Conservation (phyloP, 2,113 vertebrate species). For the Crocuta crocuta region DNA sequence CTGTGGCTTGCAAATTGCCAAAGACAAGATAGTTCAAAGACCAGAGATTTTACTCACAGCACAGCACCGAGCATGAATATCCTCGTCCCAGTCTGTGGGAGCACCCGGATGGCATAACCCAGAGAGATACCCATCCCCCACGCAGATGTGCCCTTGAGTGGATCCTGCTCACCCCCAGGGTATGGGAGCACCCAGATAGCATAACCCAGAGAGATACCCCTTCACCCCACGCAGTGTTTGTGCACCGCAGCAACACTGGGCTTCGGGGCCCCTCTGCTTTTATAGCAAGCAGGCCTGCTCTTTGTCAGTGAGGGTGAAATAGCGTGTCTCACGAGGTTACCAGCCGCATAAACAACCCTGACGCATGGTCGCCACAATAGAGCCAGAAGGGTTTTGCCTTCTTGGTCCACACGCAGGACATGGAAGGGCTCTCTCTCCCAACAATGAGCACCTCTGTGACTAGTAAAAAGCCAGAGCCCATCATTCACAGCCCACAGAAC, state of each 20-base stretch:
- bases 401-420: not conserved
- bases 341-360: not conserved
- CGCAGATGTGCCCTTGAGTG: too few relatives aligned
- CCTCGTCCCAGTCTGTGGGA: fast-evolving
- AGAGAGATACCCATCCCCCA: too few relatives aligned
- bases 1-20: not conserved
- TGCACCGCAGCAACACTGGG: not conserved
- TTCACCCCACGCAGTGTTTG: not conserved
- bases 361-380: not conserved
- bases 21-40: not conserved
- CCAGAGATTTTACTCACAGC: not conserved
- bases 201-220: not conserved
- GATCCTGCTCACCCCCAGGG: not conserved
- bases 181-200: not conserved
- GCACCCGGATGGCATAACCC: not conserved
- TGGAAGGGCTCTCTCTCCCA: not conserved
- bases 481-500: not conserved
- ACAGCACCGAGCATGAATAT: not conserved
- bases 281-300: not conserved
- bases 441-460: not conserved
- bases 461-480: not conserved
- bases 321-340: not conserved
- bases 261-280: not conserved
- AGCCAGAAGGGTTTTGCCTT: not conserved
- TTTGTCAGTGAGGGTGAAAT: not conserved